Conservation (phyloP, 2,113 vertebrate genomes). For the Istiophorus platypterus region DNA sequence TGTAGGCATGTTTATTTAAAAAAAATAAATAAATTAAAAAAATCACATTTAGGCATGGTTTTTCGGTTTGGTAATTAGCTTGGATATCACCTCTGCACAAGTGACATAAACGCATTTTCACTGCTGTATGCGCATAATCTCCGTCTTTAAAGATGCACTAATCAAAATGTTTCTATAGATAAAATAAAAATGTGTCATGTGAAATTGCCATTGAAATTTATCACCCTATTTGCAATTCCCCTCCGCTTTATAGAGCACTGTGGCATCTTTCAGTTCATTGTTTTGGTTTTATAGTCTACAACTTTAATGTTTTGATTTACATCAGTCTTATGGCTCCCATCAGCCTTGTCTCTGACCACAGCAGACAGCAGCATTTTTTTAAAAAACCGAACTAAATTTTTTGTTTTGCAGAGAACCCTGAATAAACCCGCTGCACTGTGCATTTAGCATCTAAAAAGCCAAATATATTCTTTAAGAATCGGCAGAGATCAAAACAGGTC, state of each 20-base stretch:
- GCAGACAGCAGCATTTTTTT: neutral
- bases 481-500: neutral
- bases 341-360: neutral
- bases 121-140: neutral
- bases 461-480: neutral
- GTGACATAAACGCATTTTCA: neutral
- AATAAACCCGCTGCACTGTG: neutral
- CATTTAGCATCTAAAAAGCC: neutral
- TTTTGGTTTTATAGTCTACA: slow-evolving; percentile 2
- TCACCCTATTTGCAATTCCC: slow-evolving; percentile 2
- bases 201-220: neutral
- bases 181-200: neutral
- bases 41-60: neutral
- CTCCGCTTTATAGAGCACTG: neutral
- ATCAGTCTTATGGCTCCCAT: neutral
- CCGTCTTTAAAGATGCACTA: neutral
- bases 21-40: too few relatives aligned
- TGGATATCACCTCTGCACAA: neutral
- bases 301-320: slow-evolving; percentile 14
- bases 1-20: neutral
- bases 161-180: neutral
- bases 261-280: neutral
- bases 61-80: neutral
- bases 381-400: too few relatives aligned
- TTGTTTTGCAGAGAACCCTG: neutral